Base-by-base conservation (phyloP, 2,797 vertebrate genomes). In the Chromis chromis region DNA sequence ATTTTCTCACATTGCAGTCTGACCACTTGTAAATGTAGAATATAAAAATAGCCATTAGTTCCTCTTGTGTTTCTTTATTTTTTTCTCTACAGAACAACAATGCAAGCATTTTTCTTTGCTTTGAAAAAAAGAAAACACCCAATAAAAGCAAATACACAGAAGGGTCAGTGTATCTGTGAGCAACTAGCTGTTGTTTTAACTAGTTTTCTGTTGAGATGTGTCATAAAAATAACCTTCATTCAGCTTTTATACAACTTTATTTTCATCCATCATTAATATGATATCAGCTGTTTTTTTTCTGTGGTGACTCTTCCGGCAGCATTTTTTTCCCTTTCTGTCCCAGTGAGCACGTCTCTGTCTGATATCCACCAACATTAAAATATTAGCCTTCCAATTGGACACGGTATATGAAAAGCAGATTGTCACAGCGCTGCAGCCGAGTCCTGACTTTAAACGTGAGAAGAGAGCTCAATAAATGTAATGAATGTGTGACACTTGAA, bases 381-480 rank as follows among this genome's bases (percentile, higher is more conserved):
- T 95, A 95, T 96, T 96, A 93, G 93, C 94, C 92, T 95, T 96
- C 89, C 89, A 82, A 96, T 96, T 96, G 94, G 91, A 90, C 94
- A 95, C 3, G 84, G 94, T 88, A 77, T 92, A 94, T 95, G 93
- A 96, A 96, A 92, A 92, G 89, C 92, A 93, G 93, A 84, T 87
- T 92, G 87, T 92, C 89, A 89, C 89, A 49, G 53, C 53, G 22
- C 84, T 64, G 62, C 72, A 27, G 71, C 79, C 24, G 48, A 65
- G 70, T 22, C 22, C 58, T 1, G 71, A 92, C 95, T 96, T 97
- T 94, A 96, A 96, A 97, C 92, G 83, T 87, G 89, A 65, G 82
- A 87, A 75, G 93, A 93, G 93, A 93, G 94, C 94, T 94, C 93
- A 91, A 92, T 94, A 93, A 95, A 95, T 8, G 73, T 96, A 96